Conservation (phyloP, 1,140 invertebrate genomes). For the Nephotettix cincticeps region DNA sequence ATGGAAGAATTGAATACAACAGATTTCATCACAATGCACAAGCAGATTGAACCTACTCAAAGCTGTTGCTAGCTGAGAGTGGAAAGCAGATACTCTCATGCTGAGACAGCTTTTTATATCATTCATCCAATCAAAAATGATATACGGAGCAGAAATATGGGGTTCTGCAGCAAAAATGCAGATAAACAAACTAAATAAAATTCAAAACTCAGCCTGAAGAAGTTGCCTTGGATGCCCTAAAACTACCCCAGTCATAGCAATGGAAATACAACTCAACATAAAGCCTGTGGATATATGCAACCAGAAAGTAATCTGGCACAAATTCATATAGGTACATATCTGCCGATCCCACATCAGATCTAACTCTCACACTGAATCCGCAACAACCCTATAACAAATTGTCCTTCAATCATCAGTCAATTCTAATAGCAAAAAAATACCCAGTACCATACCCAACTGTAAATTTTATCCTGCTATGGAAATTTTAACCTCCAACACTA, state of each 20-base stretch:
- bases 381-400: no score
- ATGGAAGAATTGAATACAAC: neutral
- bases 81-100: neutral
- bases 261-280: neutral
- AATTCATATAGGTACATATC: no score
- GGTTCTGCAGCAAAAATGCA: neutral
- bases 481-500: no score
- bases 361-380: no score
- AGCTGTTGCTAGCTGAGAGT: neutral
- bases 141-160: slow-evolving; percentile 4
- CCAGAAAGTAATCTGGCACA: no score
- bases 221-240: neutral
- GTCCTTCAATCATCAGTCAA: no score
- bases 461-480: no score
- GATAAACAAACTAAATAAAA: neutral
- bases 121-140: slow-evolving; percentile 9
- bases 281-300: no score
- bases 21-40: neutral
- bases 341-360: no score
- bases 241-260: neutral
- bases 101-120: slow-evolving; percentile 6
- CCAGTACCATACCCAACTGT: no score
- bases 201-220: neutral
- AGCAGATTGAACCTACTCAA: neutral
- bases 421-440: no score